Evolutionary conservation across 2,888 invertebrate genomes (phyloP), one percentile per base, ranked within the genome.

Genomic region (Tuberolachnus salignus): DNA sequence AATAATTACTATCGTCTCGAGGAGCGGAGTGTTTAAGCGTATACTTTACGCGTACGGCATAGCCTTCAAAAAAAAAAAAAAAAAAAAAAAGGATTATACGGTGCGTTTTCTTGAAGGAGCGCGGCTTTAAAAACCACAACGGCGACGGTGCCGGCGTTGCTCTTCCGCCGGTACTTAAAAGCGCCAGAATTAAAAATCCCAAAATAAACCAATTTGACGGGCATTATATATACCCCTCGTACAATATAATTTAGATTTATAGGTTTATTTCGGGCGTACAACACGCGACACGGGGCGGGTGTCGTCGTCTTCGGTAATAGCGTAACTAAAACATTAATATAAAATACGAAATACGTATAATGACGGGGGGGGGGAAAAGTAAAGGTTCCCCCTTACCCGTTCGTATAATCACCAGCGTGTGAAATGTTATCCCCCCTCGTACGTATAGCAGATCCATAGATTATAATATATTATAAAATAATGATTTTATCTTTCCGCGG

Each of bases 201-300:
- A 75, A 66, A 46, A 26, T 49, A 67, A 61, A 46, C 55, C 46
- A 75, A 67, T 57, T 57, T 57, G 55, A 67, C 14, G 55, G 46
- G 26, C 14, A 57, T 26, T 19, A 34, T 34, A 34, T 34, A 34
- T n/a, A n/a, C n/a, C n/a, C n/a, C 34, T 34, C 34, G 34, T 34
- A 34, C 3, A 4, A 34, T 34, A 34, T 34, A 66, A 57, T 57
- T n/a, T 44, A 53, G 44, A 55, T n/a, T 44, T 19, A 53, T 74
- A 59, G n/a, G 64, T 55, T 42, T 74, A 34, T 51, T 72, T 51
- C 21, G 11, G 19, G 34, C 34, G 34, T 6, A 42, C n/a, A 10
- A 26, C 14, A 26, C n/a, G 23, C 34, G 19, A 19, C 42, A 49
- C 26, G 34, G 3, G 4, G 3, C n/a, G 67, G 19, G 34, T 19